phyloP scores from a whole-genome alignment of 2,888 invertebrate genomes.

The Ceratothoa steindachneri region DNA sequence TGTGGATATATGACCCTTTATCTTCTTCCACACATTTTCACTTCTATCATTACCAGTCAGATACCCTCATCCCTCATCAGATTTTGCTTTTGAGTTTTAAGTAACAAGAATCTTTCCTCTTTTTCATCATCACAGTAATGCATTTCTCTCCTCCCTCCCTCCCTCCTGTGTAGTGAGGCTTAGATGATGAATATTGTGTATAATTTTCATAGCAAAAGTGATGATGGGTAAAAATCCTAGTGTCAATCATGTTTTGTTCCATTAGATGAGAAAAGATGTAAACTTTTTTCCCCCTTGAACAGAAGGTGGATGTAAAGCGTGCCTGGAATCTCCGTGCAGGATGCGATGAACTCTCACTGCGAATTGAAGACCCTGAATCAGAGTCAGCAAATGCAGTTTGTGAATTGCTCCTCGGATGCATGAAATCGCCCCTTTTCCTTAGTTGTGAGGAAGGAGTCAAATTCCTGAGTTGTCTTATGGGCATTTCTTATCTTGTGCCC shows the following conservation, averaged over 20 bases:
- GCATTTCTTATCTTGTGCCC: neutral
- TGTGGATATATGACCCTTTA: no score
- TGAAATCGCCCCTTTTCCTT: slow-evolving; percentile 18
- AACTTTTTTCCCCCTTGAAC: neutral
- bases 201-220: no score
- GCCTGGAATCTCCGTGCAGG: neutral
- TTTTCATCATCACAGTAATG: no score
- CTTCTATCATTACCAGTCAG: no score
- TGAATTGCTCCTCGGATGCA: slow-evolving; percentile 15
- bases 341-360: neutral
- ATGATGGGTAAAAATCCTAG: no score
- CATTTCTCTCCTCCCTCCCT: no score
- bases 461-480: slow-evolving; percentile 22
- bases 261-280: neutral
- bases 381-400: neutral
- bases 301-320: neutral
- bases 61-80: no score
- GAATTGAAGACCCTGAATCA: neutral
- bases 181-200: no score
- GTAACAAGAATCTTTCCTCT: no score
- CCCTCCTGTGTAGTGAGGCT: no score
- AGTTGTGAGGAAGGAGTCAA: slow-evolving; percentile 29
- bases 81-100: no score
- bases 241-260: neutral
- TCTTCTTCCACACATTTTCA: no score